phyloP scores from a whole-genome alignment of 2,797 vertebrate species.

The Scolopax rusticola region DNA sequence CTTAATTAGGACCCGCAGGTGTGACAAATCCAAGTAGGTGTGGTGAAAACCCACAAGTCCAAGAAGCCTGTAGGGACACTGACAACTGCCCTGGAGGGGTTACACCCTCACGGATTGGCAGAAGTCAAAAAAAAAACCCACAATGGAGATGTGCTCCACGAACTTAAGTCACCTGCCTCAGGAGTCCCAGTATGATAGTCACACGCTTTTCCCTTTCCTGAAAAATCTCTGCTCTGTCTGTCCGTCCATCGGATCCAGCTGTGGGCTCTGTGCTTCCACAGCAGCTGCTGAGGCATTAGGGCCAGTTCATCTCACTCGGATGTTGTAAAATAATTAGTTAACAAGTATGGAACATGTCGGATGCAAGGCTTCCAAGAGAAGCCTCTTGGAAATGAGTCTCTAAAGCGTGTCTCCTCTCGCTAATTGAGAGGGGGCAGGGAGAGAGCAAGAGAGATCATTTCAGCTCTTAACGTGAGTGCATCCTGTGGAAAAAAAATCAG shows the following conservation, averaged over 20 bases:
- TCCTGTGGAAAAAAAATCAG: neutral
- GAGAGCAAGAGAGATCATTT: neutral
- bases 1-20: neutral
- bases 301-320: neutral
- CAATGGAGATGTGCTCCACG: rapidly evolving
- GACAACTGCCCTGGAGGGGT: neutral
- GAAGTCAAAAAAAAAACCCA: neutral
- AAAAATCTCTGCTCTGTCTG: neutral
- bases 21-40: neutral
- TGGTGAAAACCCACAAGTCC: neutral
- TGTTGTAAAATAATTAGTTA: neutral
- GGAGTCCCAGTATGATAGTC: rapidly evolving
- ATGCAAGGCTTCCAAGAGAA: neutral
- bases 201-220: neutral
- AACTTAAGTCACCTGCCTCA: neutral
- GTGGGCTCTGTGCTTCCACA: neutral
- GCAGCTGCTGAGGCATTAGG: neutral
- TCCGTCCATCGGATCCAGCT: rapidly evolving
- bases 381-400: neutral
- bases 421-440: neutral
- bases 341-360: neutral
- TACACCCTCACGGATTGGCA: neutral
- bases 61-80: neutral
- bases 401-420: neutral
- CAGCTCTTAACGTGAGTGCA: neutral